Conservation (phyloP, 1,140 invertebrate genomes). For the Trichonephila inaurata region DNA sequence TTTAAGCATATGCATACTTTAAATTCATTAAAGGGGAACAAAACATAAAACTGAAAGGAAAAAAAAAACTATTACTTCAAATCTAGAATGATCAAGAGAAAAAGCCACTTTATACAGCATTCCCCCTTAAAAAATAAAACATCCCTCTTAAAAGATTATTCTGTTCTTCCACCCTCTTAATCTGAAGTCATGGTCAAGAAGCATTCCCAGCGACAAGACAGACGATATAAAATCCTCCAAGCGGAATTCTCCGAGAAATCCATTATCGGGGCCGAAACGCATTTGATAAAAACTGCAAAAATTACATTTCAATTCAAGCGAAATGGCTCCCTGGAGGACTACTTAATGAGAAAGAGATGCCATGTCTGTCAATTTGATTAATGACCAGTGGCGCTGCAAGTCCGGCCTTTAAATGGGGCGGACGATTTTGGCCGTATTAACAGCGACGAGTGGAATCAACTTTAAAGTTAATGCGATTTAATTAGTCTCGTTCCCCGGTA, state of each 20-base stretch:
- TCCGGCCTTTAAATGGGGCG: conserved; percentile 13
- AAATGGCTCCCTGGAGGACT: background rate
- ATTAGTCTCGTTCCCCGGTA: background rate
- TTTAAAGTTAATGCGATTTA: conserved; percentile 53
- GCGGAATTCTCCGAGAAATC: conserved; percentile 12
- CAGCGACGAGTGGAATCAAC: background rate
- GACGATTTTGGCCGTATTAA: background rate
- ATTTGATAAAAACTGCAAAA: conserved; percentile 20
- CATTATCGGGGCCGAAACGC: conserved; percentile 3
- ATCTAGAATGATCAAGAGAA: too few species aligned
- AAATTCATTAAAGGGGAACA: too few species aligned
- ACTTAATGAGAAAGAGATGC: conserved; percentile 64
- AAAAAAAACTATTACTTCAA: too few species aligned
- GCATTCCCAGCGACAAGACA: background rate
- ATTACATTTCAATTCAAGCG: conserved; percentile 48
- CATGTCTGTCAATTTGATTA: conserved; percentile 59
- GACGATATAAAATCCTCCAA: conserved; percentile 2
- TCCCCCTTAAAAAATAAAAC: conserved; percentile 4
- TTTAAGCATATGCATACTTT: too few species aligned
- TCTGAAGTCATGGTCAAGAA: background rate
- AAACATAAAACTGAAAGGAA: too few species aligned
- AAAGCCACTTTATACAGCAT: too few species aligned
- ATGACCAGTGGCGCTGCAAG: conserved; percentile 35
- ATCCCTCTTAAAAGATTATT: background rate
- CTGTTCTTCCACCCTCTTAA: background rate